phyloP scores from a whole-genome alignment of 2,888 invertebrate genomes.

The Plutella xylostella region DNA sequence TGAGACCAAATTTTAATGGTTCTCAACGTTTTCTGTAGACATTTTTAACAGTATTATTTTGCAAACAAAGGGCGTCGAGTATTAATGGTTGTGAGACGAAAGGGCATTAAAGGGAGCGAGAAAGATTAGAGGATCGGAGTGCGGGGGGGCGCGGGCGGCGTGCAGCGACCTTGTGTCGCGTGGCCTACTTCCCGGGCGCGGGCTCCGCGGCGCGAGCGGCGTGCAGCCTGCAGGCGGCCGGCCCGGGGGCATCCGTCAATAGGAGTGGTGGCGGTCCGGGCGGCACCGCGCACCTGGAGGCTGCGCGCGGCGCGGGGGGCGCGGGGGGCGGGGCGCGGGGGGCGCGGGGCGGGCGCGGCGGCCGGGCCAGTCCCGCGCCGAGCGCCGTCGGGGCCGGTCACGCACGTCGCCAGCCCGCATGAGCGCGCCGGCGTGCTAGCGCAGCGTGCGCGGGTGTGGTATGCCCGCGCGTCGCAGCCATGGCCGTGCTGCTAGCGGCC shows the following conservation, averaged over 20 bases:
- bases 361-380: constrained; percentile 52
- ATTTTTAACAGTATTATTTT: too few species aligned
- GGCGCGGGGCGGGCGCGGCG: constrained; percentile 7
- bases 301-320: constrained; percentile 11
- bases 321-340: constrained; percentile 6
- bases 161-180: constrained; percentile 47
- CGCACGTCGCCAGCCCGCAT: constrained; percentile 44
- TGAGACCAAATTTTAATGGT: too few species aligned
- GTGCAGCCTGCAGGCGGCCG: constrained; percentile 3
- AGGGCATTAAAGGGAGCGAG: background rate
- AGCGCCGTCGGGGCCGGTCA: constrained; percentile 58
- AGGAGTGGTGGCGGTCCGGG: constrained; percentile 25
- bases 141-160: constrained; percentile 25
- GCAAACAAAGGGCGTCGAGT: background rate
- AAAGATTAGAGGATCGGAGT: constrained; percentile 19
- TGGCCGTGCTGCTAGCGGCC: constrained; percentile 59
- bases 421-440: constrained; percentile 64
- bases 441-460: constrained; percentile 66
- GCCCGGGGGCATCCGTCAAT: constrained; percentile 9
- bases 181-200: constrained; percentile 36
- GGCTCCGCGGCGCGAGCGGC: constrained; percentile 14
- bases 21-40: too few species aligned
- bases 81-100: background rate
- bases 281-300: constrained; percentile 24
- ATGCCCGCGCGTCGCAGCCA: constrained; percentile 65